These are phyloP conservation scores for Zophobas morio DNA, from an alignment of 1,140 invertebrate species.

Conservation along the genomic window DNA sequence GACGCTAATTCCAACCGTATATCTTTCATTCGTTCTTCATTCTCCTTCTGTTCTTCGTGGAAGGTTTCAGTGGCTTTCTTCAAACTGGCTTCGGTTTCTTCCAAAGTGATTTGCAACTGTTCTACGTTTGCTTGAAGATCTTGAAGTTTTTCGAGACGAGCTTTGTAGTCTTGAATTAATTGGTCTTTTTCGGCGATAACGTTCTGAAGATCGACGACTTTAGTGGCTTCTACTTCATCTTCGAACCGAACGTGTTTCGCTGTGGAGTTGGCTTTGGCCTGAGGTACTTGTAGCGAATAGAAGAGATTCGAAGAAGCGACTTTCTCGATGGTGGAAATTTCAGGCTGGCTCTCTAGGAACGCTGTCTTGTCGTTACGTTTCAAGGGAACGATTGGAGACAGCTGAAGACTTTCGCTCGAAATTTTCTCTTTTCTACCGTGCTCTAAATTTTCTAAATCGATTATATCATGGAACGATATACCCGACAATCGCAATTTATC, in stretches of 20 bases:
- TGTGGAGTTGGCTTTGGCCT: slow-evolving; percentile 59
- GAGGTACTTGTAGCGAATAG: slow-evolving; percentile 13
- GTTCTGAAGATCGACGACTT: slow-evolving; percentile 52
- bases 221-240: slow-evolving; percentile 51
- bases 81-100: slow-evolving; percentile 70
- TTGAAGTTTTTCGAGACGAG: slow-evolving; percentile 64
- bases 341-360: slow-evolving; percentile 64
- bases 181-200: slow-evolving; percentile 52
- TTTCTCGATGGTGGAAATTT: slow-evolving; percentile 63
- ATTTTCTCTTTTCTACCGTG: neutral
- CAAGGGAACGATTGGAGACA: neutral
- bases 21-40: slow-evolving; percentile 72
- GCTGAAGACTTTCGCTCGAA: neutral
- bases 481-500: slow-evolving; percentile 63
- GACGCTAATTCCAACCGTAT: slow-evolving; percentile 70
- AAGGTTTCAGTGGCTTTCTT: slow-evolving; percentile 71
- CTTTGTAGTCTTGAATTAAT: slow-evolving; percentile 53
- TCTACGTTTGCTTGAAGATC: slow-evolving; percentile 73
- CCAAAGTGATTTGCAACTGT: slow-evolving; percentile 70
- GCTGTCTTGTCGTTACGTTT: slow-evolving; percentile 67
- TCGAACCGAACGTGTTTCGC: slow-evolving; percentile 65
- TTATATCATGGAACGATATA: slow-evolving; percentile 43
- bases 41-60: slow-evolving; percentile 74
- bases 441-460: slow-evolving; percentile 31
- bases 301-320: slow-evolving; percentile 49